phyloP scores from a whole-genome alignment of 2,113 vertebrate species.

The Empidonax alnorum region DNA sequence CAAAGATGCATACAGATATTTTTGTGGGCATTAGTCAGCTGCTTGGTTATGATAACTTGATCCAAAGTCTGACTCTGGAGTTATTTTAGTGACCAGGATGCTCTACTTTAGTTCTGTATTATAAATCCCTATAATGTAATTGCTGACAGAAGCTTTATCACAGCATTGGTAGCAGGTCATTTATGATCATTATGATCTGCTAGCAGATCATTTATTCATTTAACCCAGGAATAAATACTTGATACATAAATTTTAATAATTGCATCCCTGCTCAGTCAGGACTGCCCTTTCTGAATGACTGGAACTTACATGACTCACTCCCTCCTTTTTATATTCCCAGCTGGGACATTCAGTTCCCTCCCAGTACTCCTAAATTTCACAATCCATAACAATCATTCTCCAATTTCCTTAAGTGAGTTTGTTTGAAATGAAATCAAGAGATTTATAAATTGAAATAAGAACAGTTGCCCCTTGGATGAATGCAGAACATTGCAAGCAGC shows the following conservation, averaged over 20 bases:
- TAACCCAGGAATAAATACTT: not conserved
- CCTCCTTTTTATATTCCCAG: slow-evolving; percentile 24
- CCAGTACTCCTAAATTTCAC: slow-evolving; percentile 10
- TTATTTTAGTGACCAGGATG: slow-evolving; percentile 58
- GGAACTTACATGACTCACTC: slow-evolving; percentile 46
- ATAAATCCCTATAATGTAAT: slow-evolving; percentile 44
- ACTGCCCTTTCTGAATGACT: slow-evolving; percentile 27
- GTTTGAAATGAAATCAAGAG: slow-evolving; percentile 5
- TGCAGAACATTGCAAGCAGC: not conserved
- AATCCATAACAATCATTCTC: not conserved
- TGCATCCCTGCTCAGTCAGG: not conserved
- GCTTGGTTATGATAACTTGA: slow-evolving; percentile 51
- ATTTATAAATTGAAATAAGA: not conserved
- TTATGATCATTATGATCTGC: slow-evolving; percentile 4
- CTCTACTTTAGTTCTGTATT: slow-evolving; percentile 36
- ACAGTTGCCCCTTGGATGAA: not conserved
- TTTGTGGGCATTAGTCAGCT: slow-evolving; percentile 51
- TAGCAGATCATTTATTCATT: slow-evolving; percentile 4
- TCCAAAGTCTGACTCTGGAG: slow-evolving; percentile 42
- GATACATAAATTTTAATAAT: slow-evolving; percentile 31
- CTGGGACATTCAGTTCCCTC: slow-evolving; percentile 46
- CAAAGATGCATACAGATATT: not conserved
- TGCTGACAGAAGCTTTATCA: slow-evolving; percentile 47
- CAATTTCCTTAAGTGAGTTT: slow-evolving; percentile 7
- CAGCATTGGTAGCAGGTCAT: slow-evolving; percentile 10